phyloP scores from a whole-genome alignment of 2,888 invertebrate species.

The Pyrrhia umbra region DNA sequence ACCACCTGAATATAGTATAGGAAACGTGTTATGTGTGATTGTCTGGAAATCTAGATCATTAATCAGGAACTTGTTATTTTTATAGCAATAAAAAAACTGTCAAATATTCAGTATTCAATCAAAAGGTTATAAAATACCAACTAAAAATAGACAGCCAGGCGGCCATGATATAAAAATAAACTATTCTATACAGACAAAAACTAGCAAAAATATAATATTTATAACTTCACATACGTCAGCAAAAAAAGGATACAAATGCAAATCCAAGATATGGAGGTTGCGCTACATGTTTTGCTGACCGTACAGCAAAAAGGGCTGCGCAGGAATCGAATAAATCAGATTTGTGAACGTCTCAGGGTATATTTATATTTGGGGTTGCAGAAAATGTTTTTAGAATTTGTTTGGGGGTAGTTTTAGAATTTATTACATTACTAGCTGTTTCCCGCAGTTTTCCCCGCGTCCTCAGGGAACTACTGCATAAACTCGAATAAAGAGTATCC shows the following conservation, averaged over 20 bases:
- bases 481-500: too few species aligned
- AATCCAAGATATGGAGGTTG: conserved; percentile 58
- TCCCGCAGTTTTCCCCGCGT: too few species aligned
- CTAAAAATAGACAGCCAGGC: not conserved
- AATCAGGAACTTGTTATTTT: too few species aligned
- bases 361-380: conserved; percentile 49
- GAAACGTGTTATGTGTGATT: too few species aligned
- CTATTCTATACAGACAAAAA: conserved; percentile 22
- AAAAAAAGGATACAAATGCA: conserved; percentile 64
- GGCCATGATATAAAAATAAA: not conserved
- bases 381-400: conserved; percentile 24
- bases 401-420: conserved; percentile 24
- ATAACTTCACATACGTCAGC: conserved; percentile 51
- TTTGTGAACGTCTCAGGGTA: conserved; percentile 41
- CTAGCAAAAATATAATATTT: conserved; percentile 53
- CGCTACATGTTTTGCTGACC: conserved; percentile 62
- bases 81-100: not conserved
- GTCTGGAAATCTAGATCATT: not conserved
- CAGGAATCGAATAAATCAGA: conserved; percentile 61
- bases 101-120: not conserved
- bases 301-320: conserved; percentile 57
- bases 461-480: too few species aligned
- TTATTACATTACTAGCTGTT: not conserved
- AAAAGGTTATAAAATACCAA: not conserved
- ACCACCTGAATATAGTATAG: too few species aligned